Evolutionary conservation across 2,113 vertebrate genomes (phyloP).

Genomic region (Todiramphus saurophagus): DNA sequence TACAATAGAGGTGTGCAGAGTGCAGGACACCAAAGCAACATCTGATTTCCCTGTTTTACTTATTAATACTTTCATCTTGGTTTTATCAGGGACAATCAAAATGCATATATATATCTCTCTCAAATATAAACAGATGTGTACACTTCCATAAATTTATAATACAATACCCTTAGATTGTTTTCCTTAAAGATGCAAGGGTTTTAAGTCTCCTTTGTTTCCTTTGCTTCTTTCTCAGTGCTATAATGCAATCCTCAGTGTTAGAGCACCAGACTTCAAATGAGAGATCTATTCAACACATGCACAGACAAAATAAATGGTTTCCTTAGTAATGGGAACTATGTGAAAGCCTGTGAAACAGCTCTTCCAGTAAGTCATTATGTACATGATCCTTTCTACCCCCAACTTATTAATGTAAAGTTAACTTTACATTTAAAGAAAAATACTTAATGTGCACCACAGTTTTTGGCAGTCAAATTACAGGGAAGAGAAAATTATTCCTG

Average conservation of each 20-base stretch:
- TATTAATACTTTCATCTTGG: neutral
- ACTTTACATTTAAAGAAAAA: conserved; percentile 18
- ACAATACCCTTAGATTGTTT: neutral
- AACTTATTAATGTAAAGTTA: neutral
- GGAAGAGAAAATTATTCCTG: neutral
- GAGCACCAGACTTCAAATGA: conserved; percentile 80
- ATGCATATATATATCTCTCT: neutral
- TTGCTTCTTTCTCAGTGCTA: conserved; percentile 59
- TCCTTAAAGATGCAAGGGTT: conserved; percentile 19
- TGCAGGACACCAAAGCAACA: neutral
- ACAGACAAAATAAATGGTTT: conserved; percentile 77
- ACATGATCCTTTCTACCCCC: neutral
- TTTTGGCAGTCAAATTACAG: neutral
- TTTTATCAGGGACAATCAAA: conserved; percentile 38
- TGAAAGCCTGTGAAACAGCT: conserved; percentile 55
- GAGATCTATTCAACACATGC: conserved; percentile 78
- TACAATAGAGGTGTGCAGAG: neutral
- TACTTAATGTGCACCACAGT: neutral
- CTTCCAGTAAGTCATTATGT: conserved; percentile 8
- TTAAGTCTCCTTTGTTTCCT: conserved; percentile 48
- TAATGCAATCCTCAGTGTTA: conserved; percentile 65
- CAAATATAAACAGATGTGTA: neutral
- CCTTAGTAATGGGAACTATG: conserved; percentile 76
- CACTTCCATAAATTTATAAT: neutral
- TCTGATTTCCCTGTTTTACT: conserved; percentile 33